A percentile compares a stretch with the other conserved stretches of the same genome.
These are phyloP conservation scores for Alectoris magna DNA, from an alignment of 2,797 vertebrate genomes.

Conservation along the genomic window DNA sequence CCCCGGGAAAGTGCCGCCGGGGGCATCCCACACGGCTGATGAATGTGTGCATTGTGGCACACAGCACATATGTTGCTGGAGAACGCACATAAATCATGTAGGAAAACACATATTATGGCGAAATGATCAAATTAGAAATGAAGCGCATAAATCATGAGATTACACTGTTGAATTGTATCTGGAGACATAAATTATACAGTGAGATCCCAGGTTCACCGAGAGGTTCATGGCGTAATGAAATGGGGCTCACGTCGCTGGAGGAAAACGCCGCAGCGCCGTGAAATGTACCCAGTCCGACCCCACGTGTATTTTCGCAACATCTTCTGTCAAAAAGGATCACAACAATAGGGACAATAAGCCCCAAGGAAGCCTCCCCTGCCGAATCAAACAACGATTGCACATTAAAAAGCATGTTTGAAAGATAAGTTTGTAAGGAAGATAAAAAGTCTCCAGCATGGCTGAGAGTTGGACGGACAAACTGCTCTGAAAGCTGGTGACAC, in stretches of 20 bases:
- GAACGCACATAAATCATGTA: slow-evolving; percentile 82
- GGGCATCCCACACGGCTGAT: slow-evolving; percentile 62
- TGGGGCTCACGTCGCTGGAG: slow-evolving; percentile 65
- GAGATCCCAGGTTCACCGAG: slow-evolving; percentile 75
- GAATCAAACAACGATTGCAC: slow-evolving; percentile 50
- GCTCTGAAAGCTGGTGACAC: slow-evolving; percentile 33
- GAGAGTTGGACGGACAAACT: slow-evolving; percentile 17
- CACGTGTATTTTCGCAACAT: slow-evolving; percentile 42
- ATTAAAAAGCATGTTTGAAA: slow-evolving; percentile 35
- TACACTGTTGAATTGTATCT: slow-evolving; percentile 78
- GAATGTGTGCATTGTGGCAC: slow-evolving; percentile 71
- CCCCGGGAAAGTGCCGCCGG: slow-evolving; percentile 69
- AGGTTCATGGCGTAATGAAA: slow-evolving; percentile 80
- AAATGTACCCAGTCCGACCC: slow-evolving; percentile 60
- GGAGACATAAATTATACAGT: slow-evolving; percentile 81
- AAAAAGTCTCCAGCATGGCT: slow-evolving; percentile 49
- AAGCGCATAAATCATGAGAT: slow-evolving; percentile 84
- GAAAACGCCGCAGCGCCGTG: slow-evolving; percentile 53
- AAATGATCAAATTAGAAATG: slow-evolving; percentile 87
- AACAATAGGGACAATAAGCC: slow-evolving; percentile 37
- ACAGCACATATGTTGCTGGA: slow-evolving; percentile 71
- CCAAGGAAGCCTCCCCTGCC: slow-evolving; percentile 43
- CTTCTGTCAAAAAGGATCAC: slow-evolving; percentile 14
- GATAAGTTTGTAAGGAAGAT: slow-evolving; percentile 51
- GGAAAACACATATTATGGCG: slow-evolving; percentile 78